Percentiles rank a stretch among this genome's conserved stretches.
Evolutionary conservation across 2,888 invertebrate genomes (phyloP).

Genomic region (Drosophila rellima): DNA sequence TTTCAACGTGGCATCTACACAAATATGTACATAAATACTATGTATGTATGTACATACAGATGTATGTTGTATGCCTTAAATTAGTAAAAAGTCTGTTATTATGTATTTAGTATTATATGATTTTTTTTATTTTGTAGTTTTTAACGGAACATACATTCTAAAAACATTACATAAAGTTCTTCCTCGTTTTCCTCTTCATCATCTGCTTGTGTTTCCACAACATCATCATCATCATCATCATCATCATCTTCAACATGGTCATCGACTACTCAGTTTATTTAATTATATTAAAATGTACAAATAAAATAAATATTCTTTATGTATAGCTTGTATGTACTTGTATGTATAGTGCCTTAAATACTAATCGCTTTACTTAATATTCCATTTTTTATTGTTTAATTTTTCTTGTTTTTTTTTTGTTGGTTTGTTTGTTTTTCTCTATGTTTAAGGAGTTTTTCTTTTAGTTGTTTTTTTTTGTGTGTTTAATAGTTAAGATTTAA

Average conservation of each 20-base stretch:
- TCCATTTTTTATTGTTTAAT: constrained; percentile 37
- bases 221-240: constrained; percentile 20
- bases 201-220: constrained; percentile 1
- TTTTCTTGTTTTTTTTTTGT: constrained; percentile 16
- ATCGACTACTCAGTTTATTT: constrained; percentile 67
- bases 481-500: constrained; percentile 76
- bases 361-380: constrained; percentile 66
- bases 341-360: constrained; percentile 78
- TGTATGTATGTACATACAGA: constrained; percentile 7
- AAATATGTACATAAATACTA: constrained; percentile 16
- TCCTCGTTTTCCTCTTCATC: constrained; percentile 22
- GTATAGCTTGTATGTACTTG: constrained; percentile 66
- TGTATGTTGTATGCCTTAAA: neutral
- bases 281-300: constrained; percentile 83
- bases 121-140: constrained; percentile 83
- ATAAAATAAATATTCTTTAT: constrained; percentile 84
- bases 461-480: constrained; percentile 59
- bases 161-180: constrained; percentile 82
- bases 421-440: constrained; percentile 22
- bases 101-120: constrained; percentile 82
- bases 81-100: constrained; percentile 32
- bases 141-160: constrained; percentile 84
- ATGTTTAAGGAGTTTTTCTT: constrained; percentile 60
- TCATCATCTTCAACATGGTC: constrained; percentile 16
- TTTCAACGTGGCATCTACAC: constrained; percentile 37